A percentile compares a stretch with the other conserved stretches of the same genome.
Evolutionary conservation across 2,888 invertebrate species (phyloP).

Genomic region (Acholoe squamosa): DNA sequence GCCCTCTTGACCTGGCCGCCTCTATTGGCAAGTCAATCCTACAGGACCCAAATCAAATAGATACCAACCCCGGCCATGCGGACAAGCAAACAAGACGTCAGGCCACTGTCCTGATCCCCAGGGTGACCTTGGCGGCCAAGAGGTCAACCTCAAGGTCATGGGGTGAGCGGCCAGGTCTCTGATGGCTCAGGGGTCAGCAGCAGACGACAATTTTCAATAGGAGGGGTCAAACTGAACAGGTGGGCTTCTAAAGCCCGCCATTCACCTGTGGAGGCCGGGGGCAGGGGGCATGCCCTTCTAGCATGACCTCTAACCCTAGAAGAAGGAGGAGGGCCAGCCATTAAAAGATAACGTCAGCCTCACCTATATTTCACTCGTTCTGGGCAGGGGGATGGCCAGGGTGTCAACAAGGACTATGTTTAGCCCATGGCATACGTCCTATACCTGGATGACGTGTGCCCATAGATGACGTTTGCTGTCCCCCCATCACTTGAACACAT

Average conservation of each 20-base stretch:
- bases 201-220: background rate
- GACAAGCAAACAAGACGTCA: slow-evolving; percentile 12
- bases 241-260: slow-evolving; percentile 5
- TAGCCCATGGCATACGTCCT: slow-evolving; percentile 14
- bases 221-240: slow-evolving; percentile 55
- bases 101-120: slow-evolving; percentile 15
- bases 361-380: background rate
- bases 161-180: slow-evolving; percentile 34
- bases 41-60: background rate
- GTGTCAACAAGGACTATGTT: slow-evolving; percentile 30
- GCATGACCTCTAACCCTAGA: slow-evolving; percentile 27
- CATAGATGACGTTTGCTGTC: background rate
- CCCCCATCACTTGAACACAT: no score
- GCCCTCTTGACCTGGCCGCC: background rate
- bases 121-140: slow-evolving; percentile 13
- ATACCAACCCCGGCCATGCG: background rate
- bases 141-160: slow-evolving; percentile 29
- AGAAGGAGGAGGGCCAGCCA: slow-evolving; percentile 32
- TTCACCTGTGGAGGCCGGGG: slow-evolving; percentile 45
- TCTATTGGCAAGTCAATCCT: background rate
- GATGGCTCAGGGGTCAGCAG: slow-evolving; percentile 42
- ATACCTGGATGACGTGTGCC: slow-evolving; percentile 41
- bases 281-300: background rate
- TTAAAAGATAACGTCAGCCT: slow-evolving; percentile 59
- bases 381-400: background rate